Conservation (phyloP, 2,888 invertebrate genomes). For the Troilus luridus region DNA sequence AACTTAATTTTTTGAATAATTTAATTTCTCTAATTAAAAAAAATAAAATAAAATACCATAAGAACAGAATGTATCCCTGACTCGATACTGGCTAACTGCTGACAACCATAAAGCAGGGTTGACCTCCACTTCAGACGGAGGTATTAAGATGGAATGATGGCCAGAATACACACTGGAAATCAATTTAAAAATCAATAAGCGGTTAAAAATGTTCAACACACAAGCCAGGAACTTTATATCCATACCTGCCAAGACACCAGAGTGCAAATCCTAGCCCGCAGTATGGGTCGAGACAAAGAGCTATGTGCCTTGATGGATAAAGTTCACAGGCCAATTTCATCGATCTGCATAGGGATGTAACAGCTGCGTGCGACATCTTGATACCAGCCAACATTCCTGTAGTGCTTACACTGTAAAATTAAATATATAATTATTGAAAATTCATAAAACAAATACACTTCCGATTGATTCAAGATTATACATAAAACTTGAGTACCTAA, state of each 20-base stretch:
- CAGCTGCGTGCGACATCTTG: slow-evolving; percentile 96
- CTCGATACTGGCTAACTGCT: slow-evolving; percentile 96
- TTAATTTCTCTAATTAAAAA: not conserved
- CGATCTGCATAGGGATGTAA: slow-evolving; percentile 89
- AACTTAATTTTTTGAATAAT: too few species aligned
- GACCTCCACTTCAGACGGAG: slow-evolving; percentile 96
- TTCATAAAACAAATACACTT: not conserved
- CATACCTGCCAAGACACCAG: slow-evolving; percentile 81
- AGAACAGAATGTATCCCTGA: slow-evolving; percentile 98
- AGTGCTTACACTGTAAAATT: slow-evolving; percentile 65
- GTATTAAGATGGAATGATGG: slow-evolving; percentile 98
- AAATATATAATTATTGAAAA: not conserved
- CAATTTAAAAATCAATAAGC: not conserved
- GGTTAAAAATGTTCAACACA: not conserved
- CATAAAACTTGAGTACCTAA: not conserved
- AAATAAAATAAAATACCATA: slow-evolving; percentile 74
- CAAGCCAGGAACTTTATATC: slow-evolving; percentile 41
- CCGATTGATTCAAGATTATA: not conserved
- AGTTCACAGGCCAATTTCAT: slow-evolving; percentile 99
- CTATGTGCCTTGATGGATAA: slow-evolving; percentile 98
- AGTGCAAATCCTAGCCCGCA: slow-evolving; percentile 98
- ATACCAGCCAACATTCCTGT: slow-evolving; percentile 96
- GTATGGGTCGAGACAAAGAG: slow-evolving; percentile 98
- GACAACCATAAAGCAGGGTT: slow-evolving; percentile 97
- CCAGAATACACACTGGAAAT: slow-evolving; percentile 95